Conservation (phyloP, 1,140 invertebrate genomes). For the Spodoptera litura region DNA sequence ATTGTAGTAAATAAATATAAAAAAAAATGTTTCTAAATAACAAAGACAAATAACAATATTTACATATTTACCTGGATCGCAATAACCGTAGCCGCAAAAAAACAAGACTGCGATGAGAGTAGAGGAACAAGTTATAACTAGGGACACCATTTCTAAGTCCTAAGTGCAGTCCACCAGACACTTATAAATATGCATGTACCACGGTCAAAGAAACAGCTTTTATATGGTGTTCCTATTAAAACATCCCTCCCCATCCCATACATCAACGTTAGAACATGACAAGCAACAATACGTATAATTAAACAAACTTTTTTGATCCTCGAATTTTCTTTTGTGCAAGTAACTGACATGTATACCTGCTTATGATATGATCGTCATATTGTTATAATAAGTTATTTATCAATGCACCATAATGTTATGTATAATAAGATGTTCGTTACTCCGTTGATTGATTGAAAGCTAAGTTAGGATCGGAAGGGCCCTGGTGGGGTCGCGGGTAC, state of each 20-base stretch:
- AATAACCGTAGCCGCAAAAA: neutral
- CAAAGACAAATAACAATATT: neutral
- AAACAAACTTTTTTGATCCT: neutral
- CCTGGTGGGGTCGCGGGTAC: too few species aligned
- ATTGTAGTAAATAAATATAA: too few species aligned
- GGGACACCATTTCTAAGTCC: neutral
- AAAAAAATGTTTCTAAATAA: too few species aligned
- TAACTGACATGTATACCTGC: constrained; percentile 14
- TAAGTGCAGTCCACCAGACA: neutral
- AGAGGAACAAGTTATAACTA: neutral
- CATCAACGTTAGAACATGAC: constrained; percentile 1
- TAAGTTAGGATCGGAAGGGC: too few species aligned
- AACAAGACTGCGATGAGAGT: neutral
- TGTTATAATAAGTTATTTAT: neutral
- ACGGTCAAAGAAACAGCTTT: neutral
- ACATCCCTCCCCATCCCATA: neutral
- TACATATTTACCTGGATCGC: neutral
- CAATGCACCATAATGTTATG: neutral
- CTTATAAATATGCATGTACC: neutral
- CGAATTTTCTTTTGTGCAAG: neutral
- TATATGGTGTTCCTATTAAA: neutral
- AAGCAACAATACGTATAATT: neutral
- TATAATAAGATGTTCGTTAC: too few species aligned
- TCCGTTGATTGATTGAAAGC: too few species aligned
- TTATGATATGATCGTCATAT: neutral